Evolutionary conservation across 2,888 invertebrate species (phyloP), one percentile per base, ranked within the genome.

Genomic region (Lomographa bimaculata): DNA sequence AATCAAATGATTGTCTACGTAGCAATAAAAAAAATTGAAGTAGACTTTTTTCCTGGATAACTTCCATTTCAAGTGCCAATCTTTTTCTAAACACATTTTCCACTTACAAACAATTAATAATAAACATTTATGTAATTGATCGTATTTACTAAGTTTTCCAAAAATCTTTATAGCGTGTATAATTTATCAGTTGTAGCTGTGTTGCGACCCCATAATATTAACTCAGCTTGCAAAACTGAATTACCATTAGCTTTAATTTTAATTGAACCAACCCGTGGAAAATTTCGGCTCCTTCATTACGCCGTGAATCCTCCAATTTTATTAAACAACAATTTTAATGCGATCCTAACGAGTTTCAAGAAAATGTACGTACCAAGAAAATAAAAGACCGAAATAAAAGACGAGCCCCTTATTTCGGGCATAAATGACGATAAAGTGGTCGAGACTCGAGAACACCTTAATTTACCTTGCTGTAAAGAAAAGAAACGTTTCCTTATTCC

Each of bases 381-480:
- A 14, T 14, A 14, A 14, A 14, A 14, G 2, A 14, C 37, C 34
- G 46, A 35, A 40, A 47, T 52, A 48, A 57, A 54, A 52, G 47
- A 60, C 42, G 30, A 21, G 40, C 24, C 32, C 50, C 53, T 46
- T 57, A 60, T 60, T 67, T 63, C 28, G 34, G 46, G 50, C 43
- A 38, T 59, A 57, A 63, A 63, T 57, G 53, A 50, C 53, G 49
- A 47, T 50, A 39, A 55, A 57, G 49, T 50, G 52, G 14, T 14
- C 3, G 14, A 14, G 14, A 14, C 46, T 46, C 11, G 42, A 38
- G 33, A 45, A 35, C 45, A 54, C 55, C 53, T 60, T 55, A 63
- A 65, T 65, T 64, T 64, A 57, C 62, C 65, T 64, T 57, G 46
- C 46, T 43, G 39, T 30, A 32, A 39, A 45, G 55, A 32, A 24